phyloP scores from a whole-genome alignment of 2,113 vertebrate genomes.

The Aegypius monachus region DNA sequence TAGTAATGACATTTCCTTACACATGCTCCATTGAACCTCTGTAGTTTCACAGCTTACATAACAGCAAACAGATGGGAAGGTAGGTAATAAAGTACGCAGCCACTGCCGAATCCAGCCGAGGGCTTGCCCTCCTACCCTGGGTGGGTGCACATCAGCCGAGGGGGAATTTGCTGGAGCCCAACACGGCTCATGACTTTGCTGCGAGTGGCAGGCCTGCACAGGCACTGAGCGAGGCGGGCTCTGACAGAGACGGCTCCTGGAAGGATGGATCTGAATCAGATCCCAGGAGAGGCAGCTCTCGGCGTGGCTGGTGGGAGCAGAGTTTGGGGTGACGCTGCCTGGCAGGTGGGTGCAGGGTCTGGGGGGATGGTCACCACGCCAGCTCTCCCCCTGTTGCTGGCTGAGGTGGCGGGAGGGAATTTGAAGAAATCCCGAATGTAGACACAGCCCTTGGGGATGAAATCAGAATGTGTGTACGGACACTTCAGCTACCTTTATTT shows the following conservation, averaged over 20 bases:
- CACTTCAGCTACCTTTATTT: constrained; percentile 50
- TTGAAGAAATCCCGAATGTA: background rate
- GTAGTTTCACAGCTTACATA: background rate
- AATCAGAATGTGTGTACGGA: background rate
- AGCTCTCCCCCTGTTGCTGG: background rate
- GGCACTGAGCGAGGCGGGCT: background rate
- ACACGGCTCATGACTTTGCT: background rate
- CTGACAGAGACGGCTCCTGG: background rate
- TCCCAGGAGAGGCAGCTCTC: background rate
- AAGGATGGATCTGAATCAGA: background rate
- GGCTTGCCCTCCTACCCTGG: background rate
- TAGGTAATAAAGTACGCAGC: background rate
- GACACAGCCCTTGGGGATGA: background rate
- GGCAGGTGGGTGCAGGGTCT: background rate
- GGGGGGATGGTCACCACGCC: background rate
- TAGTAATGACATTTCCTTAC: constrained; percentile 13
- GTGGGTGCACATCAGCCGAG: background rate
- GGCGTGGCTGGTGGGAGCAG: accelerated
- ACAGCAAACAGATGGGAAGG: constrained; percentile 3
- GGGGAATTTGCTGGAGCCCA: background rate
- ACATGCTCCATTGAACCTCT: background rate
- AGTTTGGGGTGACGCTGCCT: background rate
- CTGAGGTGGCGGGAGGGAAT: background rate
- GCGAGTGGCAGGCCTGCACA: background rate
- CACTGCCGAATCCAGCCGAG: background rate